Percentiles rank a stretch among this genome's conserved stretches.
Evolutionary conservation across 2,113 vertebrate genomes (phyloP).

Genomic region (Cairina moschata): DNA sequence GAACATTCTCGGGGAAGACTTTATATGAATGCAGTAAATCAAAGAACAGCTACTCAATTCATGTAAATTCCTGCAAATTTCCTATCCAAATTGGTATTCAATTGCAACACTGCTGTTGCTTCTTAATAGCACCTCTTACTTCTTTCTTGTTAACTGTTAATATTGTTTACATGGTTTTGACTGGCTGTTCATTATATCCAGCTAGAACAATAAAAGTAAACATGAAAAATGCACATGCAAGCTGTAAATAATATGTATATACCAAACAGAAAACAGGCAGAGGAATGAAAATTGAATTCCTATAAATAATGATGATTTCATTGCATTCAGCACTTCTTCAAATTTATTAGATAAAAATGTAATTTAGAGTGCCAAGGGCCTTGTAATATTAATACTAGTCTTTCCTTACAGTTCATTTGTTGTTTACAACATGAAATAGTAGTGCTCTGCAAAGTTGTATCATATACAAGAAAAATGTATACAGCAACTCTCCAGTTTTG

Average conservation of each 20-base stretch:
- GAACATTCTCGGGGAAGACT: not conserved
- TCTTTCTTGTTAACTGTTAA: not conserved
- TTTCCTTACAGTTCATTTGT: not conserved
- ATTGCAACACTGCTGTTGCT: not conserved
- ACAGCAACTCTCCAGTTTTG: not conserved
- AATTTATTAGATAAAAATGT: conserved; percentile 2
- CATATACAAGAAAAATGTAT: not conserved
- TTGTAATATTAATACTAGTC: not conserved
- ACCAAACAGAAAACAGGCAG: not conserved
- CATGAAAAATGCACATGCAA: not conserved
- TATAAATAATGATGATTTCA: not conserved
- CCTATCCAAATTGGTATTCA: not conserved
- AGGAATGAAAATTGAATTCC: not conserved
- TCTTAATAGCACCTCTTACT: not conserved
- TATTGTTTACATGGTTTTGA: not conserved
- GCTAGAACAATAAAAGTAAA: not conserved
- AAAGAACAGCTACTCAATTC: not conserved
- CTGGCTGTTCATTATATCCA: not conserved
- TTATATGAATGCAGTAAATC: not conserved
- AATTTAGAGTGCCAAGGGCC: not conserved
- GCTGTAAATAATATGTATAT: not conserved
- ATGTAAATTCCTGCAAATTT: not conserved
- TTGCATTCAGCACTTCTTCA: not conserved
- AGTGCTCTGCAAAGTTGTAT: not conserved
- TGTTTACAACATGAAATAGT: not conserved